Base-by-base conservation (phyloP, 2,113 vertebrate genomes). In the Panthera uncia region DNA sequence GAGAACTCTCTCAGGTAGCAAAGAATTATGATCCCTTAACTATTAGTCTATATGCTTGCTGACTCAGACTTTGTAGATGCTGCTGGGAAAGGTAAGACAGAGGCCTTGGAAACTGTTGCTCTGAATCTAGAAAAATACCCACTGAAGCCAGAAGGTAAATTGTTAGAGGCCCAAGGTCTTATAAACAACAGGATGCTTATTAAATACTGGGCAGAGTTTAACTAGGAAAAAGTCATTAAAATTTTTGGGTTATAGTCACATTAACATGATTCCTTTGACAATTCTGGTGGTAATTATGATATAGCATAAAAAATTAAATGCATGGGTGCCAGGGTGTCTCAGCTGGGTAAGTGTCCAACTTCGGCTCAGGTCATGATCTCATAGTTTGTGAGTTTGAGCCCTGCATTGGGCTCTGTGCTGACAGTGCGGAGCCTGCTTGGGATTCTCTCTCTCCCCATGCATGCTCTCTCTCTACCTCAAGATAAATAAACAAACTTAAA, bases 1-100 rank as follows among this genome's bases (percentile, higher is more conserved):
- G 69, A 80, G 92, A 84, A 90, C 38, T 95, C 84, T 94, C 71
- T 96, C 7, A 94, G 50, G 5, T 89, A 71, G 55, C 33, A 88
- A 97, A 91, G 23, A 94, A 87, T 95, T 85, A 78, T 81, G 23
- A 90, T 63, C 52, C 57, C n/a, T 91, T 85, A 79, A 73, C n/a
- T 93, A 19, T 97, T 86, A 90, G 55, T 81, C 15, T 27, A 13
- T 31, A 65, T 50, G 48, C n/a, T 86, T 95, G 16, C 69, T 83
- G 31, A 82, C 78, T 96, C n/a, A 69, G 68, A 88, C 31, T 97
- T 95, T 91, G 45, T 68, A 91, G 29, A 50, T 74, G 38, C n/a
- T 65, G 66, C 10, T 52, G 29, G 31, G 31, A 76, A 73, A 85
- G 50, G 18, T 41, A 33, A 73, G 50, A 80, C 52, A 92, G 12